These are phyloP conservation scores for Atopsyche davidsoni DNA, from an alignment of 1,140 invertebrate genomes.

Conservation along the genomic window DNA sequence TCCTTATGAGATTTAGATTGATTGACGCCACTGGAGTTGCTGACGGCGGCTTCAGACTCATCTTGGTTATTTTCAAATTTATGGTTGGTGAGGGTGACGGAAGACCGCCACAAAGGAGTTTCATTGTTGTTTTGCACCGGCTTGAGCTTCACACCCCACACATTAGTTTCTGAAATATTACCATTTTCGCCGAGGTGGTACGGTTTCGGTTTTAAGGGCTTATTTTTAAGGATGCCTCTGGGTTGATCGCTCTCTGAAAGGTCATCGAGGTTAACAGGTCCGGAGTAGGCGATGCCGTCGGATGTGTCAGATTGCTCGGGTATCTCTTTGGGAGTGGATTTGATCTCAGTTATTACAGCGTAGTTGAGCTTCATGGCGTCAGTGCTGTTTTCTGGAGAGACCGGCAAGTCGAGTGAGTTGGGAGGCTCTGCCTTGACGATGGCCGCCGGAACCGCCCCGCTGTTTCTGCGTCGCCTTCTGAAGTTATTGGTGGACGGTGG, in stretches of 20 bases:
- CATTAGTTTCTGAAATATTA: constrained; percentile 30
- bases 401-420: constrained; percentile 35
- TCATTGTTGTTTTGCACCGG: constrained; percentile 31
- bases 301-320: constrained; percentile 32
- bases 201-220: constrained; percentile 61
- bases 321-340: constrained; percentile 16
- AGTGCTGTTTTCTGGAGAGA: too few species aligned
- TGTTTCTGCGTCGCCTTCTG: constrained; percentile 54
- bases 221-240: constrained; percentile 65
- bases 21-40: neutral
- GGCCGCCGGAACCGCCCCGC: constrained; percentile 37
- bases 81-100: constrained; percentile 43
- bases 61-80: constrained; percentile 11
- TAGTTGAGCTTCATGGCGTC: constrained; percentile 25
- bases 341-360: constrained; percentile 27
- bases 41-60: neutral
- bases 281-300: constrained; percentile 24
- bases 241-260: constrained; percentile 47
- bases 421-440: constrained; percentile 40
- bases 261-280: constrained; percentile 15
- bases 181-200: constrained; percentile 59
- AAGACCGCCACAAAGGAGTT: constrained; percentile 40
- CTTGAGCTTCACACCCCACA: constrained; percentile 47
- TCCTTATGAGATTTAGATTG: neutral
- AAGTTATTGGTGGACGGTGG: constrained; percentile 75